Conservation (phyloP, 2,797 vertebrate species). For the Sternotherus odoratus region DNA sequence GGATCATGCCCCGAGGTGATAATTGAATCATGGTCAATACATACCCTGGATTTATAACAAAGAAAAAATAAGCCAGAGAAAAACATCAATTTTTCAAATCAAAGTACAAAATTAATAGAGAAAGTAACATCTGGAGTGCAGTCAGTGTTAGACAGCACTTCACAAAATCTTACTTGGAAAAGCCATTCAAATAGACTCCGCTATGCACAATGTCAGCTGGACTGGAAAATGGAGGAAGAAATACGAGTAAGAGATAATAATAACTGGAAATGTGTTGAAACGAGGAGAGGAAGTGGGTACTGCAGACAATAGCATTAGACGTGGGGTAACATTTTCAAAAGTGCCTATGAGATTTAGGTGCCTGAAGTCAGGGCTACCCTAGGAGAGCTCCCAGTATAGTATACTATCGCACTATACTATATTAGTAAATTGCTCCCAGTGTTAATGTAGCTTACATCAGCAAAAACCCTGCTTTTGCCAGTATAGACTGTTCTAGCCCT, state of each 20-base stretch:
- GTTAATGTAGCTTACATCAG: neutral
- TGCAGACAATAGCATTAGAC: neutral
- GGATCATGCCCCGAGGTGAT: neutral
- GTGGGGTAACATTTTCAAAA: neutral
- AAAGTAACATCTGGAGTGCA: neutral
- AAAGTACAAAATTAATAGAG: slow-evolving; percentile 32
- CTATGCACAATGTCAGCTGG: neutral
- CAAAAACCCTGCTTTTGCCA: neutral
- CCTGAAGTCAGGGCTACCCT: neutral
- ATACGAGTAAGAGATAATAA: neutral
- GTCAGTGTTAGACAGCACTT: slow-evolving; percentile 6
- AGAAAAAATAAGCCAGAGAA: slow-evolving; percentile 15
- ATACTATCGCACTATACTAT: too few species aligned
- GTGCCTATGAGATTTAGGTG: neutral
- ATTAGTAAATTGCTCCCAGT: too few species aligned
- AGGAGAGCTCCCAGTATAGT: neutral
- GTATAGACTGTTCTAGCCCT: neutral
- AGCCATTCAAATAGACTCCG: neutral
- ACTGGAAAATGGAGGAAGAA: neutral
- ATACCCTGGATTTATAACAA: neutral
- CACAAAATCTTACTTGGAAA: slow-evolving; percentile 32
- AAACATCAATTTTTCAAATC: neutral
- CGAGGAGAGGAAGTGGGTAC: neutral
- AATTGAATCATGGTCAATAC: neutral
- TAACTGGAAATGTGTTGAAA: neutral